These are phyloP conservation scores for Xestia ashworthii DNA, from an alignment of 2,888 invertebrate genomes.

Conservation along the genomic window DNA sequence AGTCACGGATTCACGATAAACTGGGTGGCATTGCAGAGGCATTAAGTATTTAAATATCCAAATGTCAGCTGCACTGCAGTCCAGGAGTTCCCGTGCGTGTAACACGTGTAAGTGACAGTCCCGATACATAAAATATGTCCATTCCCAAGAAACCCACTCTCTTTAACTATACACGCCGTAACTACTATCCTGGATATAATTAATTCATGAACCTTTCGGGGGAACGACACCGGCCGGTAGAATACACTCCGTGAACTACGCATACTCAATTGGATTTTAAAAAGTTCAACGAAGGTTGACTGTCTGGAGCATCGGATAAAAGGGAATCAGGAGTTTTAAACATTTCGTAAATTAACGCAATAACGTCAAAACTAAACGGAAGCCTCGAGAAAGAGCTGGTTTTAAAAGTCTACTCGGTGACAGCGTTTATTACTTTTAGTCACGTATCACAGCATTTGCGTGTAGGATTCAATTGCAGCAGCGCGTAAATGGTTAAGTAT, in stretches of 20 bases:
- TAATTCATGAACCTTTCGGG: constrained; percentile 59
- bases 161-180: constrained; percentile 31
- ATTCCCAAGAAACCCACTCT: constrained; percentile 43
- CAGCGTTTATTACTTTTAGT: constrained; percentile 47
- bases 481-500: constrained; percentile 51
- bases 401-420: constrained; percentile 38
- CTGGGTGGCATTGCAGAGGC: background rate
- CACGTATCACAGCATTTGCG: constrained; percentile 58
- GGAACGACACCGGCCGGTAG: constrained; percentile 18
- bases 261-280: constrained; percentile 20
- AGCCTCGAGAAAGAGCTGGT: constrained; percentile 7
- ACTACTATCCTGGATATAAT: constrained; percentile 50
- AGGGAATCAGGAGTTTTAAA: background rate
- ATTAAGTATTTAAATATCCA: constrained; percentile 34
- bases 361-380: constrained; percentile 1
- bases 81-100: constrained; percentile 1
- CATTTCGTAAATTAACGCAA: constrained; percentile 3
- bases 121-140: constrained; percentile 51
- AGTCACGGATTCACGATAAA: constrained; percentile 15
- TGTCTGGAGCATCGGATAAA: background rate
- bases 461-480: constrained; percentile 61
- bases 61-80: constrained; percentile 24
- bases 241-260: constrained; percentile 11
- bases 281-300: constrained; percentile 12
- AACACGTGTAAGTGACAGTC: constrained; percentile 24